phyloP scores from a whole-genome alignment of 2,888 invertebrate species.

The Galerucella nymphaeae region DNA sequence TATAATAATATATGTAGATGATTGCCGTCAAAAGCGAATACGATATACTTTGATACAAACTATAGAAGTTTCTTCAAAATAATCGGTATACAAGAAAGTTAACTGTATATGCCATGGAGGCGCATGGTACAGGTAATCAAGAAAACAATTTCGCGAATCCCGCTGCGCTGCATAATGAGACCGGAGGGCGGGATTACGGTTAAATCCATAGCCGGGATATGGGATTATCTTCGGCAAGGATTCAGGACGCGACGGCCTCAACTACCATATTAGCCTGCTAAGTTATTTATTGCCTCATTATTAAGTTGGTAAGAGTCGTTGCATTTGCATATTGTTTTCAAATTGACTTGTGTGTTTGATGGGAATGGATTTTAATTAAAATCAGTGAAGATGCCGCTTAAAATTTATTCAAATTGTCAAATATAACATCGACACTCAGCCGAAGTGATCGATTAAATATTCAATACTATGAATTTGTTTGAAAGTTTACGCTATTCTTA shows the following conservation, averaged over 20 bases:
- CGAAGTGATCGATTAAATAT: too few relatives aligned
- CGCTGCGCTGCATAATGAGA: conserved; percentile 64
- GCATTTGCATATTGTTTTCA: conserved; percentile 36
- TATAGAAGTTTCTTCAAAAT: too few relatives aligned
- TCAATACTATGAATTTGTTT: too few relatives aligned
- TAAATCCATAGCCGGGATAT: conserved; percentile 52
- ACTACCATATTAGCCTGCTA: conserved; percentile 54
- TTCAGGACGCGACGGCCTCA: conserved; percentile 52
- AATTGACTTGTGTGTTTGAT: conserved; percentile 22
- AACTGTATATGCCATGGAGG: conserved; percentile 2
- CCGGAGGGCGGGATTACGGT: conserved; percentile 54
- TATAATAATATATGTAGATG: too few relatives aligned
- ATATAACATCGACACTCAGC: too few relatives aligned
- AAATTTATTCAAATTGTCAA: too few relatives aligned
- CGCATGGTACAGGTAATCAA: conserved; percentile 61
- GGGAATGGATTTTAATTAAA: conserved; percentile 23
- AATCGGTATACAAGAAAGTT: not conserved
- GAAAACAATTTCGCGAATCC: conserved; percentile 66
- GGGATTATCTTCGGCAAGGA: conserved; percentile 59
- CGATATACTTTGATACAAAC: too few relatives aligned
- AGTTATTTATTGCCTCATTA: conserved; percentile 58
- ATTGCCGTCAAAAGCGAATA: too few relatives aligned
- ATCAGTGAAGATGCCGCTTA: not conserved
- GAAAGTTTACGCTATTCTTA: too few relatives aligned
- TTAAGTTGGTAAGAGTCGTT: conserved; percentile 48